Evolutionary conservation across 1,140 invertebrate species (phyloP).

Genomic region (Tetramorium alpestre): DNA sequence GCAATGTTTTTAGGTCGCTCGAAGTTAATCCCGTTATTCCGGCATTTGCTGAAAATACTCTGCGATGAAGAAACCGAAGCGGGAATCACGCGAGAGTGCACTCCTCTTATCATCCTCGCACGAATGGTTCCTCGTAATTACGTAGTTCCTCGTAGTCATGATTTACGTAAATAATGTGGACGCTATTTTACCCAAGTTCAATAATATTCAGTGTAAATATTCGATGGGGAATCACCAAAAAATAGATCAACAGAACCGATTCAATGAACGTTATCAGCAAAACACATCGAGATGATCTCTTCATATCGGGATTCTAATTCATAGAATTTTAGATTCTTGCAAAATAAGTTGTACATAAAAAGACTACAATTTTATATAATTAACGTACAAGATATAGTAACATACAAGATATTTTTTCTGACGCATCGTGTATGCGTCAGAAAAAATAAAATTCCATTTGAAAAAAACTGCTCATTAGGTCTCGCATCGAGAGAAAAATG

Average conservation of each 20-base stretch:
- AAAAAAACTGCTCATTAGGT: neutral
- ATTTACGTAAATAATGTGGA: neutral
- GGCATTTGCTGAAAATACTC: slow-evolving; percentile 4
- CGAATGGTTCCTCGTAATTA: neutral
- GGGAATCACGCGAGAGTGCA: neutral
- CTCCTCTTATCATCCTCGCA: neutral
- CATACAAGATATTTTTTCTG: too few relatives aligned
- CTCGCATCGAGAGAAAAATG: neutral
- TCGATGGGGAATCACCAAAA: neutral
- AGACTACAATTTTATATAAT: neutral
- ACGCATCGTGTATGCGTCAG: too few relatives aligned
- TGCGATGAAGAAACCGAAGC: neutral
- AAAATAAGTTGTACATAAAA: neutral
- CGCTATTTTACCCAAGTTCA: neutral
- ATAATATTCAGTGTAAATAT: neutral
- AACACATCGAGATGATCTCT: neutral
- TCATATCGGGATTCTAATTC: neutral
- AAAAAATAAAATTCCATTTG: neutral
- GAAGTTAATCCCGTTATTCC: slow-evolving; percentile 21
- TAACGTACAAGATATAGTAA: neutral
- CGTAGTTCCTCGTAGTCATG: neutral
- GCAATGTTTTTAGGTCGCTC: slow-evolving; percentile 3
- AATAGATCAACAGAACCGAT: neutral
- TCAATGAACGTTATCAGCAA: neutral
- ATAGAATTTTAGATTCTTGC: neutral